A percentile compares a stretch with the other conserved stretches of the same genome.
These are phyloP conservation scores for Rhynchopsitta pachyrhyncha DNA, from an alignment of 2,113 vertebrate genomes.

Conservation along the genomic window DNA sequence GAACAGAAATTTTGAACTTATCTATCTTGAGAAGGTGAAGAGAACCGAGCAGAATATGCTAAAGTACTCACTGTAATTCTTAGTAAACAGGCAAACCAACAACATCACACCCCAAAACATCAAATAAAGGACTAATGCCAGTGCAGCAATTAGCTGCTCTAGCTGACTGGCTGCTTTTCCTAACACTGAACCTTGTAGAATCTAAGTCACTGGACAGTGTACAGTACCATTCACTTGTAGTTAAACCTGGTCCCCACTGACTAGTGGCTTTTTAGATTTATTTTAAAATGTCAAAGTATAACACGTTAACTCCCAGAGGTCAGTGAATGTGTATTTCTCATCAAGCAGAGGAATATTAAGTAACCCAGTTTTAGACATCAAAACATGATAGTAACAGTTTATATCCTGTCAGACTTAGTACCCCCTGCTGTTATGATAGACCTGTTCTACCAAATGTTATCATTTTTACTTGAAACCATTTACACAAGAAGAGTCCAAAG, in stretches of 20 bases:
- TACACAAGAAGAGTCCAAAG: conserved; percentile 68
- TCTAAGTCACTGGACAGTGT: neutral
- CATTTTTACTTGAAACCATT: conserved; percentile 53
- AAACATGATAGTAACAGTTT: neutral
- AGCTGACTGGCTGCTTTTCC: neutral
- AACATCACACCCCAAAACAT: neutral
- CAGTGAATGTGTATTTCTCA: neutral
- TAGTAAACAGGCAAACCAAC: neutral
- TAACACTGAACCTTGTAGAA: neutral
- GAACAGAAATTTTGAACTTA: neutral
- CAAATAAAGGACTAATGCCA: neutral
- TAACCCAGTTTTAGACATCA: neutral
- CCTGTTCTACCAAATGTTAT: conserved; percentile 15
- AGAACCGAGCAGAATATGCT: neutral
- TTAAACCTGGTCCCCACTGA: neutral
- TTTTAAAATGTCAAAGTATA: neutral
- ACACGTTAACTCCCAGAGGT: neutral
- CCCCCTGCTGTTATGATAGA: neutral
- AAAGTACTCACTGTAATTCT: neutral
- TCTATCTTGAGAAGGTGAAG: neutral
- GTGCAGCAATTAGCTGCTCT: neutral
- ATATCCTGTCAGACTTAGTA: neutral
- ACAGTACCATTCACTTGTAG: neutral
- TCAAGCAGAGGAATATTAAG: neutral
- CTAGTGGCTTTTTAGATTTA: neutral